These are phyloP conservation scores for Mellivora capensis DNA, from an alignment of 2,113 vertebrate species.

Conservation along the genomic window DNA sequence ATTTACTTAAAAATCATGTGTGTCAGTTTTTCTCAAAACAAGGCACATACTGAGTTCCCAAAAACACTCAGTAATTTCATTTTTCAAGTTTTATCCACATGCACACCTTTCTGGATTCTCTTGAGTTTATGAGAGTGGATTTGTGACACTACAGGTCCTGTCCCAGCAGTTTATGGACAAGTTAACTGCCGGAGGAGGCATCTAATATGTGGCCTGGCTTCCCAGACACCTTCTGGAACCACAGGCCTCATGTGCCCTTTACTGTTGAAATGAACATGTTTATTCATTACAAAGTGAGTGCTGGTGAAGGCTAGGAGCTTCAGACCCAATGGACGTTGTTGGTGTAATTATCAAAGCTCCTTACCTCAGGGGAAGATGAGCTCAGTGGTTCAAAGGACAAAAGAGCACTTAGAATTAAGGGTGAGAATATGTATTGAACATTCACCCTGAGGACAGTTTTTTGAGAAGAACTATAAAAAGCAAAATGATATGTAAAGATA, in stretches of 20 bases:
- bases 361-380: neutral
- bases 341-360: neutral
- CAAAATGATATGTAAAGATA: neutral
- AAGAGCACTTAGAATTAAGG: neutral
- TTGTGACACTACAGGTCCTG: neutral
- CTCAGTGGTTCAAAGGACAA: neutral
- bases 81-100: neutral
- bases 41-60: neutral
- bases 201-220: neutral
- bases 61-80: neutral
- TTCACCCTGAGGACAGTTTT: neutral
- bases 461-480: neutral
- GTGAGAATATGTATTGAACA: neutral
- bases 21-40: neutral
- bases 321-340: neutral
- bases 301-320: neutral
- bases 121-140: neutral
- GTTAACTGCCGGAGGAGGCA: neutral
- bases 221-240: neutral
- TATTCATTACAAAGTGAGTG: neutral
- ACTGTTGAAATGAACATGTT: neutral
- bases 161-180: neutral
- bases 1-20: neutral
- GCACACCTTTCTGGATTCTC: neutral
- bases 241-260: neutral